Evolutionary conservation across 2,113 vertebrate genomes (phyloP).

Genomic region (Gallinago media): DNA sequence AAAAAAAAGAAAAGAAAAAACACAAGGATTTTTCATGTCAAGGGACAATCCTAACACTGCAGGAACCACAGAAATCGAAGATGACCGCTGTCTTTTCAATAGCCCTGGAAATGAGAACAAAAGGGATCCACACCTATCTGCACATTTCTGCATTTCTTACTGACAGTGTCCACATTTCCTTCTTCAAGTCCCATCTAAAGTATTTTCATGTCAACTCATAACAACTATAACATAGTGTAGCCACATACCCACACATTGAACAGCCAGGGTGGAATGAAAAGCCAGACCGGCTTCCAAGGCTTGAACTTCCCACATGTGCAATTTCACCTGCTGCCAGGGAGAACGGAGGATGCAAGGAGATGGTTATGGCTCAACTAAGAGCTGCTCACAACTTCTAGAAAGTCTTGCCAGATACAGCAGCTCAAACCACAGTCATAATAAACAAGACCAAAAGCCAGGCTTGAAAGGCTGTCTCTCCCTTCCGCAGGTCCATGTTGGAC

Average conservation of each 20-base stretch:
- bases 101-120: background rate
- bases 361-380: background rate
- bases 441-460: background rate
- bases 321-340: background rate
- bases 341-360: accelerated
- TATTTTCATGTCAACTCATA: background rate
- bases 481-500: accelerated
- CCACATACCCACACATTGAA: background rate
- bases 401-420: background rate
- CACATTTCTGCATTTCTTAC: background rate
- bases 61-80: background rate
- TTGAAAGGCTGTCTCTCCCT: background rate
- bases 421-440: background rate
- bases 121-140: background rate
- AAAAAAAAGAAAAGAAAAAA: background rate
- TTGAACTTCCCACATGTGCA: accelerated
- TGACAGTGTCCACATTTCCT: background rate
- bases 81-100: background rate
- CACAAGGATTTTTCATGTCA: background rate
- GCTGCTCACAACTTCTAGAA: background rate
- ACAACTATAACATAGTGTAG: background rate
- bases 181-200: background rate
- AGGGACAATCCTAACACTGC: background rate
- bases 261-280: background rate
- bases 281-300: background rate